Conservation (phyloP, 2,888 invertebrate species). For the Nudaria mundana region DNA sequence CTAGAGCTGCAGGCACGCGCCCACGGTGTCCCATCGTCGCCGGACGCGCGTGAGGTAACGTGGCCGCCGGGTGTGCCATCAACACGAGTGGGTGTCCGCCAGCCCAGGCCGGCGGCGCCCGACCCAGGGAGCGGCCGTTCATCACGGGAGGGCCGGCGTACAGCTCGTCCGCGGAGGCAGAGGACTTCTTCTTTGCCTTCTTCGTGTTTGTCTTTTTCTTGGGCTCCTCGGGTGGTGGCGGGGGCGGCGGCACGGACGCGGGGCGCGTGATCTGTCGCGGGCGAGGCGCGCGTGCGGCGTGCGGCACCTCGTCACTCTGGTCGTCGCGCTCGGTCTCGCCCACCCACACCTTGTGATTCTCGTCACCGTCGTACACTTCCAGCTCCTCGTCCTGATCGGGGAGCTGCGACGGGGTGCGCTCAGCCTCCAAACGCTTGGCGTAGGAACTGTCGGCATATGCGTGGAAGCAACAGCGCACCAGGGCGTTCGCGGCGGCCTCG, state of each 20-base stretch:
- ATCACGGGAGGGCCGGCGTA: constrained; percentile 77
- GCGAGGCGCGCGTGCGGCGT: constrained; percentile 84
- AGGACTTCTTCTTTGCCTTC: constrained; percentile 79
- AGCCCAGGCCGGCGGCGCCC: constrained; percentile 72
- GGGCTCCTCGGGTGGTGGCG: constrained; percentile 85
- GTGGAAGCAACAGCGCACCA: constrained; percentile 98
- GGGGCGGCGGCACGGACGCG: constrained; percentile 92
- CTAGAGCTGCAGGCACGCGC: constrained; percentile 80
- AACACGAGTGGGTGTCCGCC: constrained; percentile 73
- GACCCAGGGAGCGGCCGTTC: constrained; percentile 68
- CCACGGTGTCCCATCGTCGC: constrained; percentile 81
- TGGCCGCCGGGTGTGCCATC: constrained; percentile 71
- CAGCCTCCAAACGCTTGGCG: constrained; percentile 89
- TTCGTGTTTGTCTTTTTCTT: constrained; percentile 81
- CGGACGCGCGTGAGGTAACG: constrained; percentile 68
- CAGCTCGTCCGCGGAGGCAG: constrained; percentile 81
- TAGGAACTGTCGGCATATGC: constrained; percentile 98
- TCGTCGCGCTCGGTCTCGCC: constrained; percentile 89
- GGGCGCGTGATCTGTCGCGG: constrained; percentile 91
- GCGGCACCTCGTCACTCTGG: constrained; percentile 85
- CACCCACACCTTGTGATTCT: constrained; percentile 97
- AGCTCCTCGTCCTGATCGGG: constrained; percentile 85
- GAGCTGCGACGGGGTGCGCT: constrained; percentile 67
- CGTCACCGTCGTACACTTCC: constrained; percentile 93
- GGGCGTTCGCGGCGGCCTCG: constrained; percentile 97